Evolutionary conservation across 2,888 invertebrate species (phyloP).

Genomic region (Oligia strigilis): DNA sequence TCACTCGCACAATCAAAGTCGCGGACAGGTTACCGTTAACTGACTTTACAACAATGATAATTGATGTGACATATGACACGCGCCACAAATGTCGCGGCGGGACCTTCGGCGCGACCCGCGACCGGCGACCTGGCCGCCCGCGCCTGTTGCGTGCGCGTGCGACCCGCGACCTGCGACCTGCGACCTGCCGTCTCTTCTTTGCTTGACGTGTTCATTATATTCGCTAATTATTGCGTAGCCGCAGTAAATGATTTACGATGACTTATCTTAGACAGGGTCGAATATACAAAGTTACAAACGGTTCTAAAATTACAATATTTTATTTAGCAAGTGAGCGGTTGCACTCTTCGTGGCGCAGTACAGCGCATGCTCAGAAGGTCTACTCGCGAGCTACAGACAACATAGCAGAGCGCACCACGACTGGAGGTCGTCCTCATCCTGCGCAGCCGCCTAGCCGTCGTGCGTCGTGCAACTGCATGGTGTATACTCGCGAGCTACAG

Average conservation of each 20-base stretch:
- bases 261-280: conserved; percentile 46
- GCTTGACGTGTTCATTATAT: conserved; percentile 41
- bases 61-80: conserved; percentile 38
- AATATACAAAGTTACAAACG: conserved; percentile 46
- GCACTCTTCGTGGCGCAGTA: neutral
- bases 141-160: conserved; percentile 17
- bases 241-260: conserved; percentile 43
- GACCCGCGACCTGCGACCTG: conserved; percentile 31
- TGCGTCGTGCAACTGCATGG: neutral
- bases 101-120: conserved; percentile 29
- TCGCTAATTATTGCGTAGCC: conserved; percentile 59
- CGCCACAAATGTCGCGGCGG: neutral
- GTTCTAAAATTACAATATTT: conserved; percentile 53
- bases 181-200: conserved; percentile 30
- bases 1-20: neutral
- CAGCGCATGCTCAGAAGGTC: neutral
- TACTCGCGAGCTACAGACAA: neutral
- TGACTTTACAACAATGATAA: conserved; percentile 36
- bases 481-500: neutral
- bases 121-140: neutral
- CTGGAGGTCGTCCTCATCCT: neutral
- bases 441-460: neutral
- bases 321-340: conserved; percentile 19
- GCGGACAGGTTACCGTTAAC: neutral
- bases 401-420: neutral